Conservation (phyloP, 2,888 invertebrate genomes). For the Leucophenga montana region DNA sequence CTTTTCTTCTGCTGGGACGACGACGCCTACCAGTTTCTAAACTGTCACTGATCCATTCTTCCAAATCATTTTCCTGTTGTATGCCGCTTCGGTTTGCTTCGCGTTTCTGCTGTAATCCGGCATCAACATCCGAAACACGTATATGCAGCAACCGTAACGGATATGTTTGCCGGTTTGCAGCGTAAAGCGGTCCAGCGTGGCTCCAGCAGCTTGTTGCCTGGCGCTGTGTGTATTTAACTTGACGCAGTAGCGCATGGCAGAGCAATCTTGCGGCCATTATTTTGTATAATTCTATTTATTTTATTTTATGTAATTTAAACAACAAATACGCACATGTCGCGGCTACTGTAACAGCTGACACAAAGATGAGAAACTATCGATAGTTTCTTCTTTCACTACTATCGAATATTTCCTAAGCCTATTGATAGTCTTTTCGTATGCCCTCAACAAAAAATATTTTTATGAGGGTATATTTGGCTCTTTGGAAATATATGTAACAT, state of each 20-base stretch:
- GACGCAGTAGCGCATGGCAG: constrained; percentile 36
- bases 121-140: constrained; percentile 62
- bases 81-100: constrained; percentile 45
- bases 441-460: too few relatives aligned
- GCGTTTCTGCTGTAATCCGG: constrained; percentile 52
- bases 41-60: background rate
- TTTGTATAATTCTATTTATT: constrained; percentile 21
- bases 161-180: background rate
- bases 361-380: background rate
- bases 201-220: background rate
- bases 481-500: too few relatives aligned
- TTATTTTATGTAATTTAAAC: constrained; percentile 48
- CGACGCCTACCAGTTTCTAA: background rate
- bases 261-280: constrained; percentile 53
- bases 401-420: too few relatives aligned
- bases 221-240: constrained; percentile 33
- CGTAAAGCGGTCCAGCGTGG: background rate
- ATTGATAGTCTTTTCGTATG: too few relatives aligned
- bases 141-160: constrained; percentile 49
- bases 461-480: too few relatives aligned
- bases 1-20: background rate
- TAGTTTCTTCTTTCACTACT: too few relatives aligned
- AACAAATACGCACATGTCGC: too few relatives aligned
- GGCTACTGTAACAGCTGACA: too few relatives aligned
- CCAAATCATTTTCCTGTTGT: constrained; percentile 31